Evolutionary conservation across 2,888 invertebrate genomes (phyloP).

Genomic region (Andrena bucephala): DNA sequence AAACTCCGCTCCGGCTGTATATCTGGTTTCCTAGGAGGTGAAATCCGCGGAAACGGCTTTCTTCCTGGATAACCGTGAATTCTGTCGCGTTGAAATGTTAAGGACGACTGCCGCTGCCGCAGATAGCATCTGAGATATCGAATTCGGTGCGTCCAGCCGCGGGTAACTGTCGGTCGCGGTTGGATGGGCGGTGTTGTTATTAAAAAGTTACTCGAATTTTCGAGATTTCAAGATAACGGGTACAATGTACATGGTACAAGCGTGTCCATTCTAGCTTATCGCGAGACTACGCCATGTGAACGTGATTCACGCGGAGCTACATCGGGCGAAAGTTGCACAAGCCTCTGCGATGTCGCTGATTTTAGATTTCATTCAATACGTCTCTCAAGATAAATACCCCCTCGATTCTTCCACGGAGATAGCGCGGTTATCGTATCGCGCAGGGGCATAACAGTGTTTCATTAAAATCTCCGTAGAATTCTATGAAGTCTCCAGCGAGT

Average conservation of each 20-base stretch:
- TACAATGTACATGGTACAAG: background rate
- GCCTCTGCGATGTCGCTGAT: background rate
- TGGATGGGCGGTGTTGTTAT: background rate
- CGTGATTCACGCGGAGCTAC: background rate
- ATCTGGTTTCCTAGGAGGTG: background rate
- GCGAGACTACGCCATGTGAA: background rate
- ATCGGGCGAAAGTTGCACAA: background rate
- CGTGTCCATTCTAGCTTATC: background rate
- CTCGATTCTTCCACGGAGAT: background rate
- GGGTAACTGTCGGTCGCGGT: background rate
- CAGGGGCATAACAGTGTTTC: no score
- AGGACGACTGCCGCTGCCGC: background rate
- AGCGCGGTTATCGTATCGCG: background rate
- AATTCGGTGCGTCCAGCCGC: background rate
- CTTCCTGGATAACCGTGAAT: conserved; percentile 8
- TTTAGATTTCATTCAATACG: background rate
- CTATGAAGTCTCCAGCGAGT: no score
- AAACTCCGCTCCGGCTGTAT: background rate
- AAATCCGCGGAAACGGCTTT: background rate
- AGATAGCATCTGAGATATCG: background rate
- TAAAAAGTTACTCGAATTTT: background rate
- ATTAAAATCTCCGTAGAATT: background rate
- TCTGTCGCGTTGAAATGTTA: background rate
- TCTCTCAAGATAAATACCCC: background rate
- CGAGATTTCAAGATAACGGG: background rate